Conservation (phyloP, 2,888 invertebrate genomes). For the Aleiodes leptofemur region DNA sequence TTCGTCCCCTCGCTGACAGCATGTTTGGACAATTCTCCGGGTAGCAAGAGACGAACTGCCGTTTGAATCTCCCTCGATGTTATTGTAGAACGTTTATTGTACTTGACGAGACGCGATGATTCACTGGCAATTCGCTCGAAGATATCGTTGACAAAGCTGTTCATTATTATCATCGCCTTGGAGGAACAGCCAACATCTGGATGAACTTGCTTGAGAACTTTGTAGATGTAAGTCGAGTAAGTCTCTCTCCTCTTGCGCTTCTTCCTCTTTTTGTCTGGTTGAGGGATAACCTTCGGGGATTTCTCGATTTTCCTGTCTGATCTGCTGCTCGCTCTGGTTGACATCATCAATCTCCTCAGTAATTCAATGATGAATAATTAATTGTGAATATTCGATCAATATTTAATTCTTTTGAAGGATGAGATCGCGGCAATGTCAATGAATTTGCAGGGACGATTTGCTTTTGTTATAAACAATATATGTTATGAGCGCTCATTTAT, state of each 20-base stretch:
- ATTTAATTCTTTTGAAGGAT: not conserved
- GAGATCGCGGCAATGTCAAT: too few relatives aligned
- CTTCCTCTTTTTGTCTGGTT: conserved; percentile 76
- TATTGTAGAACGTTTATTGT: conserved; percentile 81
- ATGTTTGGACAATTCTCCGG: conserved; percentile 85
- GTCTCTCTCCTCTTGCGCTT: conserved; percentile 79
- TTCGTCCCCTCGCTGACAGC: conserved; percentile 83
- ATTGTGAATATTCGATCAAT: not conserved
- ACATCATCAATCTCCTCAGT: not conserved
- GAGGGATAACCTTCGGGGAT: not conserved
- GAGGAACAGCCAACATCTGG: conserved; percentile 82
- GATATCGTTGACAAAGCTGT: conserved; percentile 85
- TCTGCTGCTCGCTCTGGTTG: conserved; percentile 11
- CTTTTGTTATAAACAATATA: too few relatives aligned
- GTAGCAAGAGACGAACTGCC: conserved; percentile 81
- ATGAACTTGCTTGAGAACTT: conserved; percentile 79
- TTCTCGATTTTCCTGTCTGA: not conserved
- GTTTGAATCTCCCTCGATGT: conserved; percentile 83
- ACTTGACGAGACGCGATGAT: conserved; percentile 80
- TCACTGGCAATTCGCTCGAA: conserved; percentile 84
- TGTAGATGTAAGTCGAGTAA: conserved; percentile 81
- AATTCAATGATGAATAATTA: not conserved
- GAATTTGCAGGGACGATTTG: too few relatives aligned
- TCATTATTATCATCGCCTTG: conserved; percentile 85
- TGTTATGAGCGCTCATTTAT: too few relatives aligned